phyloP scores from a whole-genome alignment of 1,140 invertebrate genomes.

The Nixonia krombeini region DNA sequence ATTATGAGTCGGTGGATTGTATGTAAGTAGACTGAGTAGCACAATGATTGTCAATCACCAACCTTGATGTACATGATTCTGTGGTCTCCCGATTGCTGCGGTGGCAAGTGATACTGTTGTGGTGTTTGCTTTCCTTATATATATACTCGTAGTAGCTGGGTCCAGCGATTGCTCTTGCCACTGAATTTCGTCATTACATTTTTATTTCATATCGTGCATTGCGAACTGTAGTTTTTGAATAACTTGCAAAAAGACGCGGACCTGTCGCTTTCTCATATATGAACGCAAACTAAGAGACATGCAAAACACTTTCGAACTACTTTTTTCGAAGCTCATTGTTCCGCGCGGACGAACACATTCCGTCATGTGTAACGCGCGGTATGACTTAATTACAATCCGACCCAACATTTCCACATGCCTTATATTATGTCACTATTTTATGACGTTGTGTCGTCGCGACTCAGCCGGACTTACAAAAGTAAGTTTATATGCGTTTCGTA shows the following conservation, averaged over 20 bases:
- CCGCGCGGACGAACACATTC: neutral
- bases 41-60: constrained; percentile 35
- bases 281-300: constrained; percentile 2
- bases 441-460: too few relatives aligned
- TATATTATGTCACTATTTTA: too few relatives aligned
- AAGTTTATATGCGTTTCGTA: too few relatives aligned
- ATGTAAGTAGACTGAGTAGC: too few relatives aligned
- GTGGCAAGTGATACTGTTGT: constrained; percentile 52
- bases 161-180: constrained; percentile 43
- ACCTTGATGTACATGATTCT: constrained; percentile 57
- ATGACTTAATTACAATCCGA: too few relatives aligned
- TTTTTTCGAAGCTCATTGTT: constrained; percentile 2
- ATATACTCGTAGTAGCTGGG: too few relatives aligned
- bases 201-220: constrained; percentile 55
- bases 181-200: constrained; percentile 54
- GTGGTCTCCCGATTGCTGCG: constrained; percentile 38
- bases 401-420: too few relatives aligned
- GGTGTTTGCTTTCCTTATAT: constrained; percentile 48
- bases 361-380: neutral
- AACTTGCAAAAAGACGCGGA: constrained; percentile 30
- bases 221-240: constrained; percentile 32
- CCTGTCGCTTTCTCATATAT: constrained; percentile 30
- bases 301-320: constrained; percentile 4
- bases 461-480: too few relatives aligned
- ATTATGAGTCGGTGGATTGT: too few relatives aligned